Conservation (phyloP, 1,140 invertebrate species). For the Drosophila simulans region DNA sequence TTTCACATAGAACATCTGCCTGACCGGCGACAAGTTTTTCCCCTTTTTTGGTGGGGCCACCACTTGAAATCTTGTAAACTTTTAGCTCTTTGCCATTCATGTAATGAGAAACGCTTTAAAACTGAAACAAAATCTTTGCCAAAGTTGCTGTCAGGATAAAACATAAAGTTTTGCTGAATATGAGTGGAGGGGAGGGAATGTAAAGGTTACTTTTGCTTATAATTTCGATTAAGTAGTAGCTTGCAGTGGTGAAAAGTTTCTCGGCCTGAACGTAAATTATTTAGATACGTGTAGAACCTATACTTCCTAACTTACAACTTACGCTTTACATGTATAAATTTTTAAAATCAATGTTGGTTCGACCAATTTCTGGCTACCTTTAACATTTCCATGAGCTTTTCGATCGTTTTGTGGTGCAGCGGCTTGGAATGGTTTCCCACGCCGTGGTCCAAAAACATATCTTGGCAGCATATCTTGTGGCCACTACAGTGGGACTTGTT, state of each 20-base stretch:
- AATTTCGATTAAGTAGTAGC: not conserved
- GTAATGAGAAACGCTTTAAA: conserved; percentile 29
- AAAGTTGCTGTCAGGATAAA: conserved; percentile 19
- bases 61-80: conserved; percentile 33
- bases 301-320: not conserved
- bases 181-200: not conserved
- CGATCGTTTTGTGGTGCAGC: conserved; percentile 2
- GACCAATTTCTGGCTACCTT: conserved; percentile 15
- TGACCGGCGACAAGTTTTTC: conserved; percentile 32
- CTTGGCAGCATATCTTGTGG: conserved; percentile 25
- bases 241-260: not conserved
- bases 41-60: conserved; percentile 8
- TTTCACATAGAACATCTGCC: conserved; percentile 27
- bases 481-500: conserved; percentile 35
- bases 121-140: conserved; percentile 34
- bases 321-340: not conserved
- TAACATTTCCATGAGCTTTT: conserved; percentile 21
- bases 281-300: not conserved
- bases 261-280: not conserved
- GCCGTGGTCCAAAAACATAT: conserved; percentile 25
- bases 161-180: not conserved
- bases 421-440: conserved; percentile 21
- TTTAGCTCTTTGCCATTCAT: conserved; percentile 20
- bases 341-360: not conserved
- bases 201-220: not conserved